These are phyloP conservation scores for Microcebus murinus DNA, from an alignment of 2,113 vertebrate genomes.

Conservation along the genomic window DNA sequence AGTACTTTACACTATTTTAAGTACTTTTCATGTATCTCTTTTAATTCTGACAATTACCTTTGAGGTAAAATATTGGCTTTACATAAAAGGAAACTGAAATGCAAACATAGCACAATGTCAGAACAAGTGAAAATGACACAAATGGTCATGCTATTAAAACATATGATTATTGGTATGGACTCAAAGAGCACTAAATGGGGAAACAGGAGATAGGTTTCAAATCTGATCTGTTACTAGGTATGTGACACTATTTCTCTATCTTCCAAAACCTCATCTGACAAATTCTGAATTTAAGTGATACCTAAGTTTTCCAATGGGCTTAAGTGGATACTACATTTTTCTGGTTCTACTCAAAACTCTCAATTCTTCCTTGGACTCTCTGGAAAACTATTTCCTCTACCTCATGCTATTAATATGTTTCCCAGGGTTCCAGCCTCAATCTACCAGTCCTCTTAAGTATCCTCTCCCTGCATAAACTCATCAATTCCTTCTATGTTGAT, in stretches of 20 bases:
- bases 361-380: neutral
- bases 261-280: neutral
- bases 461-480: neutral
- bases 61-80: neutral
- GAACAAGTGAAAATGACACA: neutral
- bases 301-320: neutral
- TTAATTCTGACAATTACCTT: neutral
- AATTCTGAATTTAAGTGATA: neutral
- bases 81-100: neutral
- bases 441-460: neutral
- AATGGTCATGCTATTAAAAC: neutral
- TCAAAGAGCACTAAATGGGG: neutral
- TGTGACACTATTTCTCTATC: neutral
- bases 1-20: slow-evolving; percentile 15
- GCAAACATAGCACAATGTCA: neutral
- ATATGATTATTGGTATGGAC: no score
- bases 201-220: neutral
- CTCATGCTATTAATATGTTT: neutral
- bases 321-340: neutral
- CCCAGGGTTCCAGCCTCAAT: neutral
- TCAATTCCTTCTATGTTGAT: neutral
- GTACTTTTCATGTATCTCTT: neutral
- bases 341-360: neutral
- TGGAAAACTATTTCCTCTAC: neutral
- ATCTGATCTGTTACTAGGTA: neutral